These are phyloP conservation scores for Lobophora halterata DNA, from an alignment of 2,888 invertebrate genomes.

Conservation along the genomic window DNA sequence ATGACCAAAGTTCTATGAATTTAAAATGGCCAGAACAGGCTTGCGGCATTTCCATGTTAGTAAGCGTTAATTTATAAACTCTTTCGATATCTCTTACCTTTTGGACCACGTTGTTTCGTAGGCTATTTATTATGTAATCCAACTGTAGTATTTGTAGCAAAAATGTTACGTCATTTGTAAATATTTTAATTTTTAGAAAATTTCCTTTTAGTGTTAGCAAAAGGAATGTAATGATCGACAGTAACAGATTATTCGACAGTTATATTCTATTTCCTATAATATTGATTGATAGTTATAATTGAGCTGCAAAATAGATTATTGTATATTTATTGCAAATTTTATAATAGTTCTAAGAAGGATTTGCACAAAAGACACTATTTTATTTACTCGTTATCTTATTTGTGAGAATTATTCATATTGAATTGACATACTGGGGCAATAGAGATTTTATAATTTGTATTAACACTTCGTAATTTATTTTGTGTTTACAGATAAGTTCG, in stretches of 20 bases:
- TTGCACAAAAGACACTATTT: constrained; percentile 75
- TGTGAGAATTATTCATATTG: constrained; percentile 42
- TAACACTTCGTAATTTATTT: constrained; percentile 11
- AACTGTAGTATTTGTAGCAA: constrained; percentile 72
- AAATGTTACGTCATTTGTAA: constrained; percentile 74
- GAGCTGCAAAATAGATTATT: constrained; percentile 55
- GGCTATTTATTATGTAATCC: constrained; percentile 72
- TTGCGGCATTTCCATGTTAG: constrained; percentile 24
- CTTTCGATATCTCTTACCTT: constrained; percentile 56
- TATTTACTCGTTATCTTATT: constrained; percentile 66
- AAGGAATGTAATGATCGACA: constrained; percentile 40
- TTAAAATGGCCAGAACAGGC: constrained; percentile 45
- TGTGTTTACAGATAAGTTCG: constrained; percentile 13
- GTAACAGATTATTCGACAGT: constrained; percentile 43
- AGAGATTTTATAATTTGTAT: constrained; percentile 28
- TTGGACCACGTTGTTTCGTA: constrained; percentile 69
- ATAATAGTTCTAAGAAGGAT: constrained; percentile 54
- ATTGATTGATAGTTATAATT: constrained; percentile 44
- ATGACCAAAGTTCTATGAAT: constrained; percentile 74
- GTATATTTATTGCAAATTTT: constrained; percentile 72
- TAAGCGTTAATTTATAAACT: constrained; percentile 32
- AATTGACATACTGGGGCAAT: constrained; percentile 49
- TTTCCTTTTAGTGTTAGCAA: constrained; percentile 52
- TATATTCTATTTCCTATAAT: constrained; percentile 46
- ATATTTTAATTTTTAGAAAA: constrained; percentile 63